Base-by-base conservation (phyloP, 2,113 vertebrate genomes). In the Rattus rattus region DNA sequence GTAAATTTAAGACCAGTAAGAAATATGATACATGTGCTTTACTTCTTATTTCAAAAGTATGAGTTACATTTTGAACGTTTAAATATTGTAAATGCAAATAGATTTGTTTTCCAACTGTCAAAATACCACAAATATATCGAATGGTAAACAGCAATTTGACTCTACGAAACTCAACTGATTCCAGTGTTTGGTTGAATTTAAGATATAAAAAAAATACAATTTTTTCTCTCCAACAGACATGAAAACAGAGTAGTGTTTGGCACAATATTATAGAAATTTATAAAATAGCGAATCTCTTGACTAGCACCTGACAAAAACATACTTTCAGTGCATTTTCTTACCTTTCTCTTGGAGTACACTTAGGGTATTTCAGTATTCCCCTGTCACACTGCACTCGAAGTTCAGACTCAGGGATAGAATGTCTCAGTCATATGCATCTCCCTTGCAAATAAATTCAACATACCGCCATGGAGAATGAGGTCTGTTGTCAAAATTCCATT, bases 401-500 rank as follows among this genome's bases (percentile, higher is more conserved):
- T 92, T 98, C 96, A 89, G 97, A 81, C 10, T 19, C 63, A 1
- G 36, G 54, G n/a, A 59, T 75, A 70, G 97, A n/a, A 97, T 72
- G 94, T 47, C 26, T 69, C 94, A 65, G 17, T 75, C 90, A 83
- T 73, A 17, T 96, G 98, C 95, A 12, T 97, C 97, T 84, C 96
- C 22, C 88, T 77, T 98, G 61, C 99, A 99, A 26, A 98, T 91
- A 98, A 99, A 99, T 33, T 98, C 98, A 93, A 99, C 56, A 70
- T 98, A 98, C 52, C 99, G 7, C 98, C 98, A 0, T 99, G 99
- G n/a, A 98, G 96, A 93, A 99, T 98, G 90, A 98, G 97, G 91
- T 90, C 98, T 98, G 11, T 98, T 92, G 59, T 98, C 96, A 96
- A 98, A 99, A 96, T 93, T 93, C 73, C 96, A 97, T 96, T 98